Conservation (phyloP, 2,797 vertebrate species). For the Halcyon leucocephala region DNA sequence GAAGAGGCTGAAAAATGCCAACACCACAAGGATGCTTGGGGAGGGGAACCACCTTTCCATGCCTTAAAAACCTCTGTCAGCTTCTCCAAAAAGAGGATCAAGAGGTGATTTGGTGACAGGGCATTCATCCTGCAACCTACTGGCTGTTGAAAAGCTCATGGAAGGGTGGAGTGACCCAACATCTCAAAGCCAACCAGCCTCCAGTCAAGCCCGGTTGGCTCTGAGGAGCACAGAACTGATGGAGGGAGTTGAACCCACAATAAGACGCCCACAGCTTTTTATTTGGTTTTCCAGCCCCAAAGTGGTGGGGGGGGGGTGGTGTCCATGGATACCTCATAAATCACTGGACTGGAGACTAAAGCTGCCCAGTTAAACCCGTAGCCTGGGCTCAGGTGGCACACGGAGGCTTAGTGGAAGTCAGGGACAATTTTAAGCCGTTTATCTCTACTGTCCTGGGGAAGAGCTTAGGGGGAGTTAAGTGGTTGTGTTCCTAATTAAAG, state of each 20-base stretch:
- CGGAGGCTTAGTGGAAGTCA: not conserved
- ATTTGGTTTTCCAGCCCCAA: too few species aligned
- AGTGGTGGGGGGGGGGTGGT: too few species aligned
- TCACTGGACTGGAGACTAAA: not conserved
- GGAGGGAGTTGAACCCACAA: not conserved
- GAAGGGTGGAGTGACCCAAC: not conserved
- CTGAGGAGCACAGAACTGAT: not conserved
- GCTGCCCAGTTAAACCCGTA: not conserved
- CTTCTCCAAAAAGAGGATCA: not conserved
- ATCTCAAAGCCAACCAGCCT: not conserved
- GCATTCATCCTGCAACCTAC: fast-evolving
- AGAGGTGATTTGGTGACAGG: fast-evolving
- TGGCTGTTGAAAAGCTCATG: not conserved
- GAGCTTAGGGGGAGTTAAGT: not conserved
- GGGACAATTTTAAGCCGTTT: not conserved
- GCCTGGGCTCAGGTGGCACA: not conserved
- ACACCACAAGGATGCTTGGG: too few species aligned
- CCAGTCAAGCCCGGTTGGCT: not conserved
- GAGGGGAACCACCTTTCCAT: not conserved
- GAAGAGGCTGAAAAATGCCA: not conserved
- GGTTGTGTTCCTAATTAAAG: not conserved
- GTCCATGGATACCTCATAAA: too few species aligned
- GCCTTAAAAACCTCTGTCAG: not conserved
- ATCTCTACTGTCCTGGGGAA: not conserved
- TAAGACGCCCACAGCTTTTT: too few species aligned